Base-by-base conservation (phyloP, 2,888 invertebrate species). In the Lasioglossum pauxillum region DNA sequence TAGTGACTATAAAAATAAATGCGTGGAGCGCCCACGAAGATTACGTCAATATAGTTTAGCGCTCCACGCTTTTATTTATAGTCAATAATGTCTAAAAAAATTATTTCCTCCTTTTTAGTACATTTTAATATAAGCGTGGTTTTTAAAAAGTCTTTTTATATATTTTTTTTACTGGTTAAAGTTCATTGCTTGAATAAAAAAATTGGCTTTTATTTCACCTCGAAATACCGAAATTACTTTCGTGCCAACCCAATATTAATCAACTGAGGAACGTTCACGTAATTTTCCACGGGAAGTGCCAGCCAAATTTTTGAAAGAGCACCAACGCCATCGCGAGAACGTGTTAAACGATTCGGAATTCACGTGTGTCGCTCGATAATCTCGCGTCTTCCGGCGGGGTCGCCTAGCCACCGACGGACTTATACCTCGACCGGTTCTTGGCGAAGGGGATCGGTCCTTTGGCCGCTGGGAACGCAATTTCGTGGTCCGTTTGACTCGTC, bases 401-500 rank as follows among this genome's bases (percentile, higher is more conserved):
- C 23, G 83, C 73, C 72, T 41, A 74, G 46, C 78, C 44, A 49
- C 19, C 71, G 35, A 7, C 72, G 23, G 83, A 72, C 57, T 73
- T 53, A n/a, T 64, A 75, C 80, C 80, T 83, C 23, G 75, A 67
- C 16, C 75, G 44, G 27, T 35, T 44, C 35, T 69, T n/a, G 67
- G 8, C 31, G 64, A 49, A 31, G 31, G 46, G 73, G 49, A 19
- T 4, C 12, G n/a, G 60, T 53, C 44, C 44, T 71, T 44, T 44
- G 57, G 27, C 73, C 16, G 67, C 46, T 27, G 31, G 19, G 75
- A 71, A 77, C 38, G 76, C 80, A 71, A 85, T 84, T 85, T 84
- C 84, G 84, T 71, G 77, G 77, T 80, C 84, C 69, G 80, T 78
- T 84, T 71, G 77, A 64, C 69, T 71, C 23, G 57, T 19, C 27